phyloP scores from a whole-genome alignment of 2,888 invertebrate genomes.

The Ornithoptera alexandrae region DNA sequence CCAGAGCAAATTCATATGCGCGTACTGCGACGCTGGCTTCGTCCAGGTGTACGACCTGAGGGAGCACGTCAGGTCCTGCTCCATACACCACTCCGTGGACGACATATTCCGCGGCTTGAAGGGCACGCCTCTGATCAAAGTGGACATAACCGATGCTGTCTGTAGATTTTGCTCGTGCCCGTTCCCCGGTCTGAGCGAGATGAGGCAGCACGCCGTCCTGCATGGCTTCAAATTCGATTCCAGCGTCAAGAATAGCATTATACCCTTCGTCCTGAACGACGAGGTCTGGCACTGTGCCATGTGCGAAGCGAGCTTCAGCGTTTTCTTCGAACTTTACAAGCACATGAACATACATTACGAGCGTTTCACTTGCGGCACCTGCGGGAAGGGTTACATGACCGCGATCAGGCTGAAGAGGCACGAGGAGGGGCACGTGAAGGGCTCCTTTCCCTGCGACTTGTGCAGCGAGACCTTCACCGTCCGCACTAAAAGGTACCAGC shows the following conservation, averaged over 20 bases:
- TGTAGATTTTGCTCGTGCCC: slow-evolving; percentile 8
- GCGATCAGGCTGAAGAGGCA: slow-evolving; percentile 4
- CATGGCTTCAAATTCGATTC: slow-evolving; percentile 9
- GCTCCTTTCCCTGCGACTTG: slow-evolving; percentile 2
- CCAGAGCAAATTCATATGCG: slow-evolving; percentile 10
- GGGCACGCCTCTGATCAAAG: slow-evolving; percentile 2
- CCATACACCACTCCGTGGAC: slow-evolving; percentile 3
- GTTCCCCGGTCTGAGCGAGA: slow-evolving; percentile 6
- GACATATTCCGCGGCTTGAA: slow-evolving; percentile 4
- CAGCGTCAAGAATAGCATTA: slow-evolving; percentile 3
- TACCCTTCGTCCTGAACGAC: slow-evolving; percentile 4
- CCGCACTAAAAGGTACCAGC: slow-evolving; percentile 10
- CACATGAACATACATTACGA: slow-evolving; percentile 10
- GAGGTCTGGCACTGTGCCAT: slow-evolving; percentile 3
- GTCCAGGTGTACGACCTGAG: neutral
- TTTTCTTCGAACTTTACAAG: slow-evolving; percentile 10
- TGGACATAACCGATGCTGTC: slow-evolving; percentile 4
- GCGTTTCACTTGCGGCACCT: neutral
- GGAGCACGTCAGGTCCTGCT: slow-evolving; percentile 5
- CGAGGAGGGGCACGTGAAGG: neutral
- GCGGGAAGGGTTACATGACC: slow-evolving; percentile 11
- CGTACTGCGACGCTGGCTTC: slow-evolving; percentile 6
- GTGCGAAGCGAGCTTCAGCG: slow-evolving; percentile 3
- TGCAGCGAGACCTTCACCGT: slow-evolving; percentile 6
- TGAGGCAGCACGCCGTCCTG: slow-evolving; percentile 8